Percentiles rank a stretch among this genome's conserved stretches.
These are phyloP conservation scores for Thera obeliscata DNA, from an alignment of 2,888 invertebrate genomes.

Conservation along the genomic window DNA sequence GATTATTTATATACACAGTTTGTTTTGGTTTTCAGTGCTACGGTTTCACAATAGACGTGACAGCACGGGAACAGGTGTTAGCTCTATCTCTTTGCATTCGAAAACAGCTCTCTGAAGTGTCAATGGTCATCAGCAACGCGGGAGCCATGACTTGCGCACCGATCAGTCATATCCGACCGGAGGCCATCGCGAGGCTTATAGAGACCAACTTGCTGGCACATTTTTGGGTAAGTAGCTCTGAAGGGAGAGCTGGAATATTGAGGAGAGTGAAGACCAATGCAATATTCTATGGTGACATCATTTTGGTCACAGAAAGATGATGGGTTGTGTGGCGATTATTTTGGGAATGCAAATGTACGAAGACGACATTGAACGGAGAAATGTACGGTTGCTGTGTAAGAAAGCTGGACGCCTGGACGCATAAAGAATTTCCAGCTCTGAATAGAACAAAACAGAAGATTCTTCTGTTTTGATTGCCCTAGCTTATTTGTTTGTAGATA, in stretches of 20 bases:
- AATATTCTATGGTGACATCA: too few species aligned
- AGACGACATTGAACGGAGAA: too few species aligned
- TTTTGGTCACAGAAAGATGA: too few species aligned
- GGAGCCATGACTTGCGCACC: constrained; percentile 64
- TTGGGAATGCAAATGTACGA: too few species aligned
- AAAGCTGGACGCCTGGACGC: too few species aligned
- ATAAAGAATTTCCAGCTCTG: too few species aligned
- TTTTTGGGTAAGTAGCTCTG: constrained; percentile 64
- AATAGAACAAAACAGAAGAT: too few species aligned
- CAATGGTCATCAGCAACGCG: constrained; percentile 75
- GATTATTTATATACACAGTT: too few species aligned
- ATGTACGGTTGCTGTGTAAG: too few species aligned
- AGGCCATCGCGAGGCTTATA: constrained; percentile 60
- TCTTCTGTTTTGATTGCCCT: too few species aligned
- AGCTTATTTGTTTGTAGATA: constrained; percentile 51
- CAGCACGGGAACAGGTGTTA: constrained; percentile 74
- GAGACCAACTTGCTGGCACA: constrained; percentile 74
- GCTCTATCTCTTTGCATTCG: constrained; percentile 68
- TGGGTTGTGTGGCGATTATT: too few species aligned
- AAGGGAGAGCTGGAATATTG: neutral
- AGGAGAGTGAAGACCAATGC: too few species aligned
- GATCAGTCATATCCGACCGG: constrained; percentile 60
- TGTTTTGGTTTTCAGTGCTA: constrained; percentile 57
- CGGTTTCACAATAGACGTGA: constrained; percentile 76
- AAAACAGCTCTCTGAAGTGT: constrained; percentile 68